Evolutionary conservation across 2,797 vertebrate genomes (phyloP).

Genomic region (Gymnoscopelus braueri): DNA sequence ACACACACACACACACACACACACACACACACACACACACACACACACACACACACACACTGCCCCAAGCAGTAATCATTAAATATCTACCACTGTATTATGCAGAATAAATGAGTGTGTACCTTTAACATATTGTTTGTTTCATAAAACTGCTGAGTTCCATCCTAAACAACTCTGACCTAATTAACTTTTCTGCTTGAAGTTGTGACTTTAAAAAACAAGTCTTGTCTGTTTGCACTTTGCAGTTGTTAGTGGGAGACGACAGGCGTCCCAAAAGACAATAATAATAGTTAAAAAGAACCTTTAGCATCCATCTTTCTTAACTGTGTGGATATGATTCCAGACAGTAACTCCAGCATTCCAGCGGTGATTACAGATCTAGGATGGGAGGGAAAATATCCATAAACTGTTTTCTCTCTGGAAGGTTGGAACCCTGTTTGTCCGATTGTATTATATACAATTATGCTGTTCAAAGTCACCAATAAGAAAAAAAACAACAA

Average conservation of each 20-base stretch:
- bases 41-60: too few species aligned
- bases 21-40: too few species aligned
- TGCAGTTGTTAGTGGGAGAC: slow-evolving; percentile 11
- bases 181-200: slow-evolving; percentile 1
- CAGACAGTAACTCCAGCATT: background rate
- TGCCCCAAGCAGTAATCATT: too few species aligned
- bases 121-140: too few species aligned
- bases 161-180: background rate
- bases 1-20: too few species aligned
- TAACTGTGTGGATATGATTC: slow-evolving; percentile 11
- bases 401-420: slow-evolving; percentile 16
- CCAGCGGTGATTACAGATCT: slow-evolving; percentile 18
- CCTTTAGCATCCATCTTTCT: background rate
- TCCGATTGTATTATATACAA: slow-evolving; percentile 1
- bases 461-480: background rate
- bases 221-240: slow-evolving; percentile 8
- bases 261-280: slow-evolving; percentile 5
- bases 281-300: background rate
- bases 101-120: too few species aligned
- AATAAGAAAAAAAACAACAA: slow-evolving; percentile 1
- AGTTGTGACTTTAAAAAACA: background rate
- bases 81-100: too few species aligned
- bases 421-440: slow-evolving; percentile 7
- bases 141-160: too few species aligned
- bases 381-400: background rate